These are phyloP conservation scores for Bombycilla garrulus DNA, from an alignment of 2,113 vertebrate genomes.

Conservation along the genomic window DNA sequence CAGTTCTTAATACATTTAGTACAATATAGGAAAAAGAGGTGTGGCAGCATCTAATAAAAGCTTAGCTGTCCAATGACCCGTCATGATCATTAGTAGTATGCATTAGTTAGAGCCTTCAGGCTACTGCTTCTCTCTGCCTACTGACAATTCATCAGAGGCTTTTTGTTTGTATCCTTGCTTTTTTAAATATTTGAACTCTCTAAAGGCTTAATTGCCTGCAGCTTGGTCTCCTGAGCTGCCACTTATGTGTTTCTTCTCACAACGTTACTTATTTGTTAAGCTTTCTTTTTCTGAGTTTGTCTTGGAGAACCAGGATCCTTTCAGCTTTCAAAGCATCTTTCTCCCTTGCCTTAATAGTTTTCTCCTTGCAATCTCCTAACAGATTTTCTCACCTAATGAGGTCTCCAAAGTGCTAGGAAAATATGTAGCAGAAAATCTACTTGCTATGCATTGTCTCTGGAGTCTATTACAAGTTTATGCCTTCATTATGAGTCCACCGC, in stretches of 20 bases:
- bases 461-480: background rate
- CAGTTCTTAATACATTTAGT: background rate
- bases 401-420: slow-evolving; percentile 16
- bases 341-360: background rate
- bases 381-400: slow-evolving; percentile 35
- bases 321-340: background rate
- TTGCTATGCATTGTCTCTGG: background rate
- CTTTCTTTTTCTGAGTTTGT: background rate
- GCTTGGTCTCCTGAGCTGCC: background rate
- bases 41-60: background rate
- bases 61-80: background rate
- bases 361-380: background rate
- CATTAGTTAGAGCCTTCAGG: slow-evolving; percentile 9
- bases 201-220: background rate
- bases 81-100: background rate
- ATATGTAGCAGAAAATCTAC: background rate
- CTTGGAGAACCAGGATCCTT: background rate
- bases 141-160: background rate
- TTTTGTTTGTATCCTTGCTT: background rate
- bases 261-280: background rate
- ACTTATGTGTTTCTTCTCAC: background rate
- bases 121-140: background rate
- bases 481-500: background rate
- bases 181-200: background rate
- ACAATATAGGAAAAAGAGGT: background rate